Base-by-base conservation (phyloP, 2,113 vertebrate genomes). In the Podarcis cretensis region DNA sequence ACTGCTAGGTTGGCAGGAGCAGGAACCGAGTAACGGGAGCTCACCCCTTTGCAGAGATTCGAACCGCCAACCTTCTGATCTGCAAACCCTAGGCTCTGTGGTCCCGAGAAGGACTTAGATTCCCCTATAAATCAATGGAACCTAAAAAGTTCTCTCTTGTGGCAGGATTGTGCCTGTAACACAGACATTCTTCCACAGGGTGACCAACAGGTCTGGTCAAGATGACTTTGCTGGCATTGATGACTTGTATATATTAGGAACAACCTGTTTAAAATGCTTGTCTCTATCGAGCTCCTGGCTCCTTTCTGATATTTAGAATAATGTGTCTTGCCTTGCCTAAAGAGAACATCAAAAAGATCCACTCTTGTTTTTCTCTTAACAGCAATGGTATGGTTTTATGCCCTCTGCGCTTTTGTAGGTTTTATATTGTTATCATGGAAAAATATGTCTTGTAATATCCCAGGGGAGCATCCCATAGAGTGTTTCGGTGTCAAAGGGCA, bases 401-500 rank as follows among this genome's bases (percentile, higher is more conserved):
- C 85, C 43, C 0, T 6, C 21, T 54, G 87, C 0, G 84, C 79
- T 90, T 94, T 43, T 92, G 73, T 80, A 65, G 81, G 69, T 91
- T 93, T 77, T 76, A 89, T 83, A 92, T 92, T 93, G 90, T 95
- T 93, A 92, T 94, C 90, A 94, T 93, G 90, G 92, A 93, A 95
- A 94, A 94, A 94, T 90, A 93, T n/a, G 81, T 32, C 89, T 89
- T 89, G 87, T 89, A 30, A 91, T 93, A 95, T 95, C 94, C 92
- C 92, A 91, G 83, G 91, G 92, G 92, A 83, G 13, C 94, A 63
- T 90, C 94, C 3, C 8, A 92, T 91, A 95, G 85, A 91, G 81
- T 73, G 90, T 91, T 92, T 95, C 91, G 18, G 89, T 91, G 95
- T 93, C 92, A 95, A 95, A 94, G 91, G 95, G 94, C 91, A 95